Evolutionary conservation across 2,113 vertebrate species (phyloP).

Genomic region (Phalacrocorax carbo): DNA sequence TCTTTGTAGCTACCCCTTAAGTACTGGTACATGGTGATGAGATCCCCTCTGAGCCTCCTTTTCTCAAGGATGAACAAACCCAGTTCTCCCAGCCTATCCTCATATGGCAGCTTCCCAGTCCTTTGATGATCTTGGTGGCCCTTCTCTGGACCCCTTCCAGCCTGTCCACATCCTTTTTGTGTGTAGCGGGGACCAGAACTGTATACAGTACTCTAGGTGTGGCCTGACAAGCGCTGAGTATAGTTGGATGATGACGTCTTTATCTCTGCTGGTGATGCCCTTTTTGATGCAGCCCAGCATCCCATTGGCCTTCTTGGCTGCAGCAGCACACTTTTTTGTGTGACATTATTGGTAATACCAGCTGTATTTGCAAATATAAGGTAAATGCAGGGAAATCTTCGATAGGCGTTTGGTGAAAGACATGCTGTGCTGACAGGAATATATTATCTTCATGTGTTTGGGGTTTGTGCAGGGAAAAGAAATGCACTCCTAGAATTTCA

Average conservation of each 20-base stretch:
- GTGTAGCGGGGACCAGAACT: no score
- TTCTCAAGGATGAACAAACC: no score
- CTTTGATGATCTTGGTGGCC: no score
- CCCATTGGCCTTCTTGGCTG: not conserved
- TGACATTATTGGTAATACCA: not conserved
- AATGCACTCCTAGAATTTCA: not conserved
- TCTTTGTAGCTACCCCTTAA: no score
- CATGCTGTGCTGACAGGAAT: not conserved
- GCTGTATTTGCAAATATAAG: not conserved
- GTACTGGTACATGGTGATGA: no score
- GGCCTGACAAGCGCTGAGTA: not conserved
- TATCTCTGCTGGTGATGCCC: not conserved
- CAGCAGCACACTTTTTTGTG: no score
- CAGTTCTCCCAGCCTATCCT: no score
- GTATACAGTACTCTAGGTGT: no score
- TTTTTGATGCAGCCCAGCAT: not conserved
- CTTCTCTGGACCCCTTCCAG: no score
- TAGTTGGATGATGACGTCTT: not conserved
- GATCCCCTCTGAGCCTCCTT: no score
- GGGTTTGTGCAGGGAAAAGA: not conserved
- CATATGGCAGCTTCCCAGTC: no score
- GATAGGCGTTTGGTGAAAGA: not conserved
- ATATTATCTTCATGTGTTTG: not conserved
- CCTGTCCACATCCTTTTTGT: no score
- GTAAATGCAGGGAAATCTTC: not conserved